Conservation (phyloP, 2,113 vertebrate genomes). For the Himantopus leucocephalus region DNA sequence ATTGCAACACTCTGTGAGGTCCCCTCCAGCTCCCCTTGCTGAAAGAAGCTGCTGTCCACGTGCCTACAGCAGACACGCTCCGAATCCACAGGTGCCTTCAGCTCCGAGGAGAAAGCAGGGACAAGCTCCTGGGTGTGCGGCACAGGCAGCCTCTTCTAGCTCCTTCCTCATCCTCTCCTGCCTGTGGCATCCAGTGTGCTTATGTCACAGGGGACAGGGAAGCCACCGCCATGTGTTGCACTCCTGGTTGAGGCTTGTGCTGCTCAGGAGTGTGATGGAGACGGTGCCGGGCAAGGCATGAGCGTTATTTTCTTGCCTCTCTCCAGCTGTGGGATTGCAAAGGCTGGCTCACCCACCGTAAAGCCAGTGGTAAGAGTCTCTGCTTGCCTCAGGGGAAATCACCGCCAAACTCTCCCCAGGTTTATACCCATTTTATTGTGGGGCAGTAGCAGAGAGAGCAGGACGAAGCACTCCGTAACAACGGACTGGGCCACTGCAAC, state of each 20-base stretch:
- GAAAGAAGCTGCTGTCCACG: not conserved
- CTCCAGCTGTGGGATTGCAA: not conserved
- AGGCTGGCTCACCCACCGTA: not conserved
- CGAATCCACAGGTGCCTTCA: not conserved
- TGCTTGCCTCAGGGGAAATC: not conserved
- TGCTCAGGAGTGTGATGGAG: not conserved
- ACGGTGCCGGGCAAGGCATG: accelerated
- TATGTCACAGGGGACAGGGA: not conserved
- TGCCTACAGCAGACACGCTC: not conserved
- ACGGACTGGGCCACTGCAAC: not conserved
- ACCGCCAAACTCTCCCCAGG: not conserved
- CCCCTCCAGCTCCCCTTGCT: not conserved
- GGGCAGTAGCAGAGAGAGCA: not conserved
- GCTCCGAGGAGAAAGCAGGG: not conserved
- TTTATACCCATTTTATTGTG: not conserved
- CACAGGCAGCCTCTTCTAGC: not conserved
- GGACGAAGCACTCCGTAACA: not conserved
- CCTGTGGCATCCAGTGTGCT: not conserved
- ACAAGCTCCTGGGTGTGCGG: not conserved
- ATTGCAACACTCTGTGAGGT: not conserved
- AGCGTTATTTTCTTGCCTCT: not conserved
- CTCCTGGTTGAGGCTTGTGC: not conserved
- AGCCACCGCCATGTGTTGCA: not conserved
- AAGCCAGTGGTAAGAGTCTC: not conserved
- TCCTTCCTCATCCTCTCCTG: not conserved